A percentile compares a stretch with the other conserved stretches of the same genome.
Conservation (phyloP, 2,888 invertebrate genomes). For the Volucella bombylans region DNA sequence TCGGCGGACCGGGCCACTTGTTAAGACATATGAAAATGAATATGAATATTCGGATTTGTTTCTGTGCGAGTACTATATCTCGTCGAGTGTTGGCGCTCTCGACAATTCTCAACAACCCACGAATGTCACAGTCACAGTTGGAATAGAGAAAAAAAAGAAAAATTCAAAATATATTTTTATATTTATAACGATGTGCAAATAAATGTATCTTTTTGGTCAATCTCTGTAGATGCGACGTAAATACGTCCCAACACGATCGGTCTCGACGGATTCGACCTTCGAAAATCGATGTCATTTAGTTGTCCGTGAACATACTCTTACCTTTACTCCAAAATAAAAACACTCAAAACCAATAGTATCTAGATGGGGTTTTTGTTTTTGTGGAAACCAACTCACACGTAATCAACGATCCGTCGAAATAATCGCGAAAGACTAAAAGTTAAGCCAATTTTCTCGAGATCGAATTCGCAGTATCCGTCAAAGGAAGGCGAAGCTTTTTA, state of each 20-base stretch:
- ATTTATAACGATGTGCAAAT: constrained; percentile 53
- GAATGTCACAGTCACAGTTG: constrained; percentile 71
- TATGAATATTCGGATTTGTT: no score
- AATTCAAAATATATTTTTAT: constrained; percentile 61
- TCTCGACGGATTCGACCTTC: no score
- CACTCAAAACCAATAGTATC: no score
- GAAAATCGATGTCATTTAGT: no score
- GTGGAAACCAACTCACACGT: constrained; percentile 25
- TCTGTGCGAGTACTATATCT: no score
- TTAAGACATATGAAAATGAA: constrained; percentile 6
- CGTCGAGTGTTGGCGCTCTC: neutral
- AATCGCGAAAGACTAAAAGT: constrained; percentile 69
- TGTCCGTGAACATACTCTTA: no score
- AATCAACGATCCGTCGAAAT: constrained; percentile 67
- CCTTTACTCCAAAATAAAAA: no score
- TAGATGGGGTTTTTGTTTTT: no score
- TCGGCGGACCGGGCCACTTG: neutral
- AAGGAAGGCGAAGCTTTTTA: constrained; percentile 44
- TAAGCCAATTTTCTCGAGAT: constrained; percentile 55
- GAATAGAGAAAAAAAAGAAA: constrained; percentile 36
- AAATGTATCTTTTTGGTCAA: constrained; percentile 74
- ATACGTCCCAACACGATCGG: neutral
- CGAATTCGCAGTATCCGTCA: constrained; percentile 48
- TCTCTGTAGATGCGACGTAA: constrained; percentile 71
- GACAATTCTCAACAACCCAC: constrained; percentile 47